phyloP scores from a whole-genome alignment of 2,888 invertebrate species.

The Yponomeuta cagnagella region DNA sequence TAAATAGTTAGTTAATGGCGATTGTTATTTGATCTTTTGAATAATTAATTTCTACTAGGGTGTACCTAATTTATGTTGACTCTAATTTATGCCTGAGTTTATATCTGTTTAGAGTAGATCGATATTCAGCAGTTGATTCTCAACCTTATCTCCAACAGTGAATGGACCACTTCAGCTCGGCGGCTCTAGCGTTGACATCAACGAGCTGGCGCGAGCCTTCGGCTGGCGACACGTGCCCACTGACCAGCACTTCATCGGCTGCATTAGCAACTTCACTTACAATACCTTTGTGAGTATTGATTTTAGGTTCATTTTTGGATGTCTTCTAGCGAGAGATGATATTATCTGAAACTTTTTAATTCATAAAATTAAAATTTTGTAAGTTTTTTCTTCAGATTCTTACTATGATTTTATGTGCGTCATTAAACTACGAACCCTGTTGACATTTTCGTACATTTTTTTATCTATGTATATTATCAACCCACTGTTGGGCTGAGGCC shows the following conservation, averaged over 20 bases:
- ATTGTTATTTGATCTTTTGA: too few relatives aligned
- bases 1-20: too few relatives aligned
- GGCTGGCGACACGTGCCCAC: constrained; percentile 84
- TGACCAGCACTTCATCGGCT: constrained; percentile 86
- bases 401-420: too few relatives aligned
- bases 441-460: too few relatives aligned
- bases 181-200: constrained; percentile 81
- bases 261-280: constrained; percentile 92
- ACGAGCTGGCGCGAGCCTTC: constrained; percentile 75
- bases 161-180: constrained; percentile 93
- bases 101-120: too few relatives aligned
- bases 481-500: too few relatives aligned
- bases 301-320: neutral
- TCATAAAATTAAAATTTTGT: too few relatives aligned
- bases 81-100: too few relatives aligned
- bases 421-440: too few relatives aligned
- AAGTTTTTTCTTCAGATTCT: neutral
- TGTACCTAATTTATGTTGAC: too few relatives aligned
- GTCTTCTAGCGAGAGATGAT: constrained; percentile 16
- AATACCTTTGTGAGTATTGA: constrained; percentile 79
- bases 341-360: neutral
- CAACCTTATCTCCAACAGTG: constrained; percentile 55
- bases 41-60: too few relatives aligned
- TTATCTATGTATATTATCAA: too few relatives aligned
- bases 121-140: neutral